phyloP scores from a whole-genome alignment of 2,888 invertebrate species.

The Dynastes grantii region DNA sequence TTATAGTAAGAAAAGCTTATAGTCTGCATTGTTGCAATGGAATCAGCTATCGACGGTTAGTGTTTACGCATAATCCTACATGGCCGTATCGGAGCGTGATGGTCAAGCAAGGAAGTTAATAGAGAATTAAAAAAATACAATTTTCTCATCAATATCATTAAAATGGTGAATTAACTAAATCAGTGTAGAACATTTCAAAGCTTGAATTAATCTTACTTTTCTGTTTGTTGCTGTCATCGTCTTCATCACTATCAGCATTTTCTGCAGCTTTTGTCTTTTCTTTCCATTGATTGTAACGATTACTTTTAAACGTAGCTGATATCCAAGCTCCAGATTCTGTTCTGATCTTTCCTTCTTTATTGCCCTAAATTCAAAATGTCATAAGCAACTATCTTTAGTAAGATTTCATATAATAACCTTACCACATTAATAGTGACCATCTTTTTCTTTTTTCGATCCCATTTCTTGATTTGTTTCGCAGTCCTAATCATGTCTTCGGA shows the following conservation, averaged over 20 bases:
- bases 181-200: background rate
- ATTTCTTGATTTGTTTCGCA: constrained; percentile 79
- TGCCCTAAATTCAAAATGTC: constrained; percentile 66
- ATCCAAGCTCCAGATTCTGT: constrained; percentile 98
- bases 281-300: constrained; percentile 91
- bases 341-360: constrained; percentile 84
- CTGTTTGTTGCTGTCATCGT: constrained; percentile 61
- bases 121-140: too few relatives aligned
- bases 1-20: too few relatives aligned
- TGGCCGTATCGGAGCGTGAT: too few relatives aligned
- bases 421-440: constrained; percentile 85
- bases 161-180: too few relatives aligned
- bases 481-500: constrained; percentile 78
- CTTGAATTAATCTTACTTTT: constrained; percentile 37
- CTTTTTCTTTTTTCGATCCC: constrained; percentile 98
- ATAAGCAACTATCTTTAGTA: background rate
- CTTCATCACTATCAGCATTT: constrained; percentile 71
- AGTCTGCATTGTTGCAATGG: too few relatives aligned
- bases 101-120: too few relatives aligned
- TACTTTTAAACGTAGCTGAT: constrained; percentile 94
- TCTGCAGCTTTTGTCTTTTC: constrained; percentile 78
- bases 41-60: too few relatives aligned
- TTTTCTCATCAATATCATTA: too few relatives aligned
- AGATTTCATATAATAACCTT: constrained; percentile 58
- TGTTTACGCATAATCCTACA: too few relatives aligned